Percentiles rank a stretch among this genome's conserved stretches.
Conservation (phyloP, 2,797 vertebrate genomes). For the Cuculus canorus region DNA sequence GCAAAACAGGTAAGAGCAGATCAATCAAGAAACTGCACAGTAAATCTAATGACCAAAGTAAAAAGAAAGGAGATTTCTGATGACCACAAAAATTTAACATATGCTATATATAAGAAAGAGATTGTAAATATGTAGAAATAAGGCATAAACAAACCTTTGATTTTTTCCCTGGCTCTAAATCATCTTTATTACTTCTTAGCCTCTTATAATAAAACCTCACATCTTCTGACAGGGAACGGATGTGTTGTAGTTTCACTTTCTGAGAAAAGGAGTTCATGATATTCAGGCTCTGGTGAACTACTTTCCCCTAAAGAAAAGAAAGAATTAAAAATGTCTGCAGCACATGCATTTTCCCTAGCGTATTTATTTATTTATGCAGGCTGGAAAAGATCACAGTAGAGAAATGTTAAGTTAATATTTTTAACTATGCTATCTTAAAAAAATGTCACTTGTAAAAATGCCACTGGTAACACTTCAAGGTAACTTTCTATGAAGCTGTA, state of each 20-base stretch:
- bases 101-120: not conserved
- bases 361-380: not conserved
- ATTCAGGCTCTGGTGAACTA: conserved; percentile 94
- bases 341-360: not conserved
- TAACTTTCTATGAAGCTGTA: not conserved
- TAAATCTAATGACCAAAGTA: not conserved
- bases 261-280: conserved; percentile 97
- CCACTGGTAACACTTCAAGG: not conserved
- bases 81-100: not conserved
- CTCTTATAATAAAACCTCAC: conserved; percentile 94
- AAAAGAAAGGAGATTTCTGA: not conserved
- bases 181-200: conserved; percentile 92
- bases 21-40: not conserved
- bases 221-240: conserved; percentile 92
- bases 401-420: not conserved
- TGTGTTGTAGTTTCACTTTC: conserved; percentile 93
- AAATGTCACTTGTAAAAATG: not conserved
- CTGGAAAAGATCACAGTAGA: not conserved
- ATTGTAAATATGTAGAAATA: not conserved
- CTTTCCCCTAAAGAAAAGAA: conserved; percentile 86
- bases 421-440: not conserved
- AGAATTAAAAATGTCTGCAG: not conserved
- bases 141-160: conserved; percentile 83
- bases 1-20: conserved; percentile 71
- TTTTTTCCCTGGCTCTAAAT: conserved; percentile 93